A percentile compares a stretch with the other conserved stretches of the same genome.
Conservation (phyloP, 2,797 vertebrate genomes). For the Cynodonichthys magdalenae region DNA sequence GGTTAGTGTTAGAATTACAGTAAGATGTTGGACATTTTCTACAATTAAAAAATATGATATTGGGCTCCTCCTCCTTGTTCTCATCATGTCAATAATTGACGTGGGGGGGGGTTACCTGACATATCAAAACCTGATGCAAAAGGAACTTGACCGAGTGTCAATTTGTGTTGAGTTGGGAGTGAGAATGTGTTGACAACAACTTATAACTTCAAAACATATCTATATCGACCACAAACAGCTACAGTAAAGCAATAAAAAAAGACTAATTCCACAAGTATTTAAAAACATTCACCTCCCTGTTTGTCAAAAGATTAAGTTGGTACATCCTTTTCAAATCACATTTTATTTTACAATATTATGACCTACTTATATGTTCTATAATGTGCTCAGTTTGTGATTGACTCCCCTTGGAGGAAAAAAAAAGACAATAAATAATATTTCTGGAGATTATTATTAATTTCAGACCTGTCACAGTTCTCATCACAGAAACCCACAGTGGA, state of each 20-base stretch:
- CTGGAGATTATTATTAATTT: slow-evolving; percentile 35
- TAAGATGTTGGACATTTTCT: no score
- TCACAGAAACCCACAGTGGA: slow-evolving; percentile 17
- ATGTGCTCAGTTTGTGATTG: slow-evolving; percentile 46
- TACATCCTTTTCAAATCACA: slow-evolving; percentile 27
- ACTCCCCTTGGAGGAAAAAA: slow-evolving; percentile 25
- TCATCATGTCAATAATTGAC: no score
- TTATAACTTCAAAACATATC: neutral
- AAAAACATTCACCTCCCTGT: neutral
- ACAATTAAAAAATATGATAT: no score
- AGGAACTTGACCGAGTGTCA: no score
- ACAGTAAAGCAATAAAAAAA: neutral
- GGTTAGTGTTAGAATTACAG: no score
- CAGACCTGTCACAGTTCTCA: slow-evolving; percentile 16
- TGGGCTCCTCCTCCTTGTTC: no score
- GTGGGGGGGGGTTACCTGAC: no score
- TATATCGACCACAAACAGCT: neutral
- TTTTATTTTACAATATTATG: slow-evolving; percentile 41
- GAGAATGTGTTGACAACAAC: neutral
- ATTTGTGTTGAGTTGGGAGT: no score
- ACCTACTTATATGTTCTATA: slow-evolving; percentile 55
- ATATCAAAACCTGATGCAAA: no score
- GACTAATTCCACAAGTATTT: neutral
- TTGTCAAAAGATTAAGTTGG: slow-evolving; percentile 5
- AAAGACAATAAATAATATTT: slow-evolving; percentile 54